These are phyloP conservation scores for Hippocampus mohnikei DNA, from an alignment of 2,113 vertebrate species.

Conservation along the genomic window DNA sequence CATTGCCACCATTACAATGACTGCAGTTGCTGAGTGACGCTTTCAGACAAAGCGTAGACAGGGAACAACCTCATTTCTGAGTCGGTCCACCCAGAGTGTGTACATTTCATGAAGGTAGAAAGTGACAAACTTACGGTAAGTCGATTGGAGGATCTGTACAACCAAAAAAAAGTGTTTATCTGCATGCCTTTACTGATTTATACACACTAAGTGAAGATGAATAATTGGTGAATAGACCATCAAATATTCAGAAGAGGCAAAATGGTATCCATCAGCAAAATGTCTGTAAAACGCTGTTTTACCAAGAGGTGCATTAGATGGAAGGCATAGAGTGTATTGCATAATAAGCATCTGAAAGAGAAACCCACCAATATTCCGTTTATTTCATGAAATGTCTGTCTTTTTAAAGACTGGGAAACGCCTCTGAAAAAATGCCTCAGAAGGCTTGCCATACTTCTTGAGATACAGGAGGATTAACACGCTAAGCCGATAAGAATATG, in stretches of 20 bases:
- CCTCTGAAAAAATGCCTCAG: conserved; percentile 17
- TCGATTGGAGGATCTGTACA: too few species aligned
- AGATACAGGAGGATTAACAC: conserved; percentile 10
- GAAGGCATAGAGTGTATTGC: conserved; percentile 36
- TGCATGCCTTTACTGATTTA: neutral
- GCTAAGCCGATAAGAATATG: conserved; percentile 16
- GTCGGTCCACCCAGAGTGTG: too few species aligned
- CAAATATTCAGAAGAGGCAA: conserved; percentile 21
- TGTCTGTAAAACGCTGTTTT: conserved; percentile 15
- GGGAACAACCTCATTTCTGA: too few species aligned
- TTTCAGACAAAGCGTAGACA: too few species aligned
- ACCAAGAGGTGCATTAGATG: conserved; percentile 36
- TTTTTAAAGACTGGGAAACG: conserved; percentile 39
- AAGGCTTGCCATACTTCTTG: conserved; percentile 12
- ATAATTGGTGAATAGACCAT: conserved; percentile 15
- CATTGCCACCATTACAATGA: too few species aligned
- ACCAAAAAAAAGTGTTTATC: too few species aligned
- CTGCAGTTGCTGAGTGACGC: too few species aligned
- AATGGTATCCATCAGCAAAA: conserved; percentile 9
- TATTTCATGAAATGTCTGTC: conserved; percentile 29
- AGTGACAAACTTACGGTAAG: too few species aligned
- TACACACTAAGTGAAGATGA: conserved; percentile 6
- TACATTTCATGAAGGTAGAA: too few species aligned
- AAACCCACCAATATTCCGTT: conserved; percentile 41
- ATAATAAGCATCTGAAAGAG: conserved; percentile 10